A percentile compares a stretch with the other conserved stretches of the same genome.
Conservation (phyloP, 2,797 vertebrate genomes). For the Mionectes olivaceus region DNA sequence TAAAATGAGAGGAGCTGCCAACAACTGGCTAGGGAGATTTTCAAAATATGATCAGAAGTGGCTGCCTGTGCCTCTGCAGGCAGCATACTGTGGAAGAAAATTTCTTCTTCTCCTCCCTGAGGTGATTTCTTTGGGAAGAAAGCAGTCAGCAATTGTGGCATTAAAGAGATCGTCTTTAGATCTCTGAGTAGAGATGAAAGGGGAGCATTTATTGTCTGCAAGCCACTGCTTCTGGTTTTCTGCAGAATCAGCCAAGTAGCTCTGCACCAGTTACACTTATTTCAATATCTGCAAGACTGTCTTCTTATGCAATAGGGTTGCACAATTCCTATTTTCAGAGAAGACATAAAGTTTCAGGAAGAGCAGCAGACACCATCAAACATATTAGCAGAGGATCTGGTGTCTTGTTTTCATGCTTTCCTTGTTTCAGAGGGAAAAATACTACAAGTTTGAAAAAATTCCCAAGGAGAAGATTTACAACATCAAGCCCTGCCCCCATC, state of each 20-base stretch:
- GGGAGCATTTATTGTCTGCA: constrained; percentile 6
- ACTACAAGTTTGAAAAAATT: background rate
- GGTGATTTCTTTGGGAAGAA: constrained; percentile 22
- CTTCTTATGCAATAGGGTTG: background rate
- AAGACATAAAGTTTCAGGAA: background rate
- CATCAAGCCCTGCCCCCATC: background rate
- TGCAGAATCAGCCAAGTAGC: constrained; percentile 5
- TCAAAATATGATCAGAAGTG: background rate
- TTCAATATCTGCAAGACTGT: background rate
- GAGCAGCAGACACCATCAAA: background rate
- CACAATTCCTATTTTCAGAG: background rate
- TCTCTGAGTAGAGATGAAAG: constrained; percentile 43
- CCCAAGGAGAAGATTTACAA: background rate
- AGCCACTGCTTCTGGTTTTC: background rate
- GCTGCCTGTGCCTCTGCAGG: background rate
- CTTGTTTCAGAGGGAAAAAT: background rate
- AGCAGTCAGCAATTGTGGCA: constrained; percentile 25
- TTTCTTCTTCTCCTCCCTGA: background rate
- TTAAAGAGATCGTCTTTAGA: constrained; percentile 21
- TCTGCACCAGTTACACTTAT: constrained; percentile 19
- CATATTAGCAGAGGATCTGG: background rate
- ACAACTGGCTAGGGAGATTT: background rate
- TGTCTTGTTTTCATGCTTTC: background rate
- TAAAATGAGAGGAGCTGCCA: background rate
- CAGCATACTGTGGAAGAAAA: background rate